Evolutionary conservation across 2,113 vertebrate genomes (phyloP).

Genomic region (Amblyornis subalaris): DNA sequence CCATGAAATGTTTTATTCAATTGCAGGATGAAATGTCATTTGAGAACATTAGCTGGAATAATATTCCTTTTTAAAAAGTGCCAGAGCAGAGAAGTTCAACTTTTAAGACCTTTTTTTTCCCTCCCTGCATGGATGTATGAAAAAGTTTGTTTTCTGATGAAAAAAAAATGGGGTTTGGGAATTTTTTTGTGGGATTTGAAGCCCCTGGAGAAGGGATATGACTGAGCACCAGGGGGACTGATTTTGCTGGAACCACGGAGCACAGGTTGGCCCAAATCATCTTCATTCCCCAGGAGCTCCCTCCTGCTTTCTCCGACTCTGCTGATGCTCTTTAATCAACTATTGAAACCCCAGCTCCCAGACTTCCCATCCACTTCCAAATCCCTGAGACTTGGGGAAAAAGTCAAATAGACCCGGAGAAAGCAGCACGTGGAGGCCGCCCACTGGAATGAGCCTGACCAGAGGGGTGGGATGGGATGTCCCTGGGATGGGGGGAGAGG

Average conservation of each 20-base stretch:
- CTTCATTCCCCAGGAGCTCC: neutral
- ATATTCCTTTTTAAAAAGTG: conserved; percentile 11
- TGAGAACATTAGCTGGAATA: conserved; percentile 2
- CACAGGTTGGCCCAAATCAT: neutral
- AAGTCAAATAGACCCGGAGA: neutral
- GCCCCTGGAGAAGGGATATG: neutral
- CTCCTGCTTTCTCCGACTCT: neutral
- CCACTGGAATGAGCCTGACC: neutral
- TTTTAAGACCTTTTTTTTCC: neutral
- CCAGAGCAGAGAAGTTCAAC: neutral
- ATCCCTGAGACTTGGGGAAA: neutral
- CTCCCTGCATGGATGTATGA: neutral
- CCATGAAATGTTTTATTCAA: conserved; percentile 41
- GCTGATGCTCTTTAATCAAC: conserved; percentile 52
- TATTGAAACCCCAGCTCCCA: conserved; percentile 8
- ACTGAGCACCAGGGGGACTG: fast-evolving
- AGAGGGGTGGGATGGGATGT: neutral
- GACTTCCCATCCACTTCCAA: neutral
- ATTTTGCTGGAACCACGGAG: neutral
- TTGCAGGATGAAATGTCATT: conserved; percentile 13
- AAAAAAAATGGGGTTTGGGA: fast-evolving
- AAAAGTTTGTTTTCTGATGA: neutral
- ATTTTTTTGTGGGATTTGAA: neutral
- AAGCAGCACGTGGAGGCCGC: neutral
- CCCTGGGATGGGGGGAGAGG: neutral